Percentiles rank a stretch among this genome's conserved stretches.
Conservation (phyloP, 92 coral and sea anemone genomes). For the Parazoanthus darwini region DNA sequence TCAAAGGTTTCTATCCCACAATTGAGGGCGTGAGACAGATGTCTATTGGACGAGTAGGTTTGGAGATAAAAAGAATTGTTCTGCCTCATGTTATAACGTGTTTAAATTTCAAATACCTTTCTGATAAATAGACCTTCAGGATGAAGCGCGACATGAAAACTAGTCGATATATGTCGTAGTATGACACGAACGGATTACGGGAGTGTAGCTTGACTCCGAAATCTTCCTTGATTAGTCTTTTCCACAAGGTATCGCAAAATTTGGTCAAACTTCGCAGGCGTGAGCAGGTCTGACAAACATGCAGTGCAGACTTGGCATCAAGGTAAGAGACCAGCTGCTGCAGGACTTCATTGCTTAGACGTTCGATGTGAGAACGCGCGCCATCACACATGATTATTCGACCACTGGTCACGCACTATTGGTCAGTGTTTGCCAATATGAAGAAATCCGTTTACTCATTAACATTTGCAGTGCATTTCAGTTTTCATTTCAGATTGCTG, state of each 20-base stretch:
- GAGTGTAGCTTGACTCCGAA: constrained; percentile 69
- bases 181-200: constrained; percentile 69
- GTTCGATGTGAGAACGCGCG: constrained; percentile 31
- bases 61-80: too few relatives aligned
- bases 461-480: too few relatives aligned
- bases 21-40: too few relatives aligned
- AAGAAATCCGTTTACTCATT: neutral
- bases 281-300: constrained; percentile 72
- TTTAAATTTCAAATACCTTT: constrained; percentile 44
- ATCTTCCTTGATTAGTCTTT: constrained; percentile 73
- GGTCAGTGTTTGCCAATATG: neutral
- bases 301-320: constrained; percentile 66
- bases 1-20: too few relatives aligned
- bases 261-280: constrained; percentile 63
- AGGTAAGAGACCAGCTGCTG: constrained; percentile 59
- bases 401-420: neutral
- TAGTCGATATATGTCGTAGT: constrained; percentile 75
- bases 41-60: too few relatives aligned
- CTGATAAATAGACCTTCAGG: constrained; percentile 76
- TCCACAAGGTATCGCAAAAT: constrained; percentile 84
- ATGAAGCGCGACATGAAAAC: constrained; percentile 79
- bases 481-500: neutral
- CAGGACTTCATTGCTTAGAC: constrained; percentile 80
- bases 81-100: too few relatives aligned
- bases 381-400: neutral